phyloP scores from a whole-genome alignment of 2,797 vertebrate genomes.

The Syndactyla subalaris region DNA sequence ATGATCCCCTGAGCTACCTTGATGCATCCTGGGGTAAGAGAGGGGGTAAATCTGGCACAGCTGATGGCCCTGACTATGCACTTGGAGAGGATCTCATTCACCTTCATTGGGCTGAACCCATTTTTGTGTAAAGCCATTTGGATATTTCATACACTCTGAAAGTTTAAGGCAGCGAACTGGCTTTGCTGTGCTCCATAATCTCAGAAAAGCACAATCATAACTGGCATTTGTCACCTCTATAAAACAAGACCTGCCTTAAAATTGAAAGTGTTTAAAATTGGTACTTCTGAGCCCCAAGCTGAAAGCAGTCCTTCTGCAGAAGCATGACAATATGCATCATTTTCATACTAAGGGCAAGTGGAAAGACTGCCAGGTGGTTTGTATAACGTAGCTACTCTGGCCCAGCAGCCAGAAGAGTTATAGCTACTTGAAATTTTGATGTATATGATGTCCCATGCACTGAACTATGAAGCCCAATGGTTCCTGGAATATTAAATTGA shows the following conservation, averaged over 20 bases:
- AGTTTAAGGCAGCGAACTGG: not conserved
- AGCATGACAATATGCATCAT: not conserved
- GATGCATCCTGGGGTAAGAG: not conserved
- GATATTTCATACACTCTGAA: not conserved
- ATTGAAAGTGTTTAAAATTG: not conserved
- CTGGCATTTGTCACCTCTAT: not conserved
- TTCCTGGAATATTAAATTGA: not conserved
- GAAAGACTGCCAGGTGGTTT: not conserved
- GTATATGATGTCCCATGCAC: not conserved
- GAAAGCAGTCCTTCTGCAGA: not conserved
- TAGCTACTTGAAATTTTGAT: not conserved
- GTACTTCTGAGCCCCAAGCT: not conserved
- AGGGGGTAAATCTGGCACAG: not conserved
- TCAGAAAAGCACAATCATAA: not conserved
- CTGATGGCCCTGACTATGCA: not conserved
- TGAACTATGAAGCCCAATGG: not conserved
- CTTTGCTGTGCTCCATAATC: not conserved
- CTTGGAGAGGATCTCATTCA: not conserved
- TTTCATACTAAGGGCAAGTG: not conserved
- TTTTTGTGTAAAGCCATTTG: not conserved
- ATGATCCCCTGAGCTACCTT: not conserved
- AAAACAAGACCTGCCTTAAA: not conserved
- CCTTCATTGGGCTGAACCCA: fast-evolving
- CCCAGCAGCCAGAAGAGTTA: not conserved
- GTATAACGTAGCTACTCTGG: fast-evolving